Conservation (phyloP, 2,797 vertebrate species). For the Rhinogobio ventralis region DNA sequence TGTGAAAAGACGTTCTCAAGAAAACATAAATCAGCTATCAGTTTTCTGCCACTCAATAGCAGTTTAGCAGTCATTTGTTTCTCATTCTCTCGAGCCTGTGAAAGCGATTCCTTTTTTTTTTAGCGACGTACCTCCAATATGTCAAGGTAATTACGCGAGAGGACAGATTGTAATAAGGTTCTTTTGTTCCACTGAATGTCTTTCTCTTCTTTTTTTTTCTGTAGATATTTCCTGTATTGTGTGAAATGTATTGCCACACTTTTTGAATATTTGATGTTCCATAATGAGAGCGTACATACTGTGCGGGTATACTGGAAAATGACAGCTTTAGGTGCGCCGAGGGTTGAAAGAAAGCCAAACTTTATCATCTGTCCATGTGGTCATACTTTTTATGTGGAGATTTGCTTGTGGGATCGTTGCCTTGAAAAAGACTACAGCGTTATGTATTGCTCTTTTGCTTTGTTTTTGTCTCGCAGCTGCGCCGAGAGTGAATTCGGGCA, state of each 20-base stretch:
- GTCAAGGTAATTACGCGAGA: slow-evolving; percentile 56
- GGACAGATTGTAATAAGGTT: slow-evolving; percentile 52
- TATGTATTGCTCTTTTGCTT: slow-evolving; percentile 8
- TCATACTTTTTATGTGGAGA: slow-evolving; percentile 49
- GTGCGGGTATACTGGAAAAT: slow-evolving; percentile 58
- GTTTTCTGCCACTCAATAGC: slow-evolving; percentile 57
- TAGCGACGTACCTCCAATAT: slow-evolving; percentile 60
- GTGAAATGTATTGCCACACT: slow-evolving; percentile 55
- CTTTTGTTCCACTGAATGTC: slow-evolving; percentile 53
- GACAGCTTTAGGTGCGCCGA: slow-evolving; percentile 54
- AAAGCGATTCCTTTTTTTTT: slow-evolving; percentile 47
- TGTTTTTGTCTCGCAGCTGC: slow-evolving; percentile 28
- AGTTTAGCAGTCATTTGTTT: slow-evolving; percentile 41
- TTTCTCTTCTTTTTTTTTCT: slow-evolving; percentile 51
- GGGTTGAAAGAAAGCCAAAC: slow-evolving; percentile 56
- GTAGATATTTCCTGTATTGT: slow-evolving; percentile 58
- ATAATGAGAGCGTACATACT: slow-evolving; percentile 42
- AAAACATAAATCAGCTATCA: slow-evolving; percentile 47
- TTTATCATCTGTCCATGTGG: slow-evolving; percentile 49
- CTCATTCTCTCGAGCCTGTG: slow-evolving; percentile 48
- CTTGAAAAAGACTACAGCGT: slow-evolving; percentile 55
- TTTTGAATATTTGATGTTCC: slow-evolving; percentile 58
- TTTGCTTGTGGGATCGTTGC: slow-evolving; percentile 52
- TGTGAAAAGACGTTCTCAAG: slow-evolving; percentile 26
- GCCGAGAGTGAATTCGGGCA: slow-evolving; percentile 46